Evolutionary conservation across 2,888 invertebrate genomes (phyloP).

Genomic region (Clistopyga incitator): DNA sequence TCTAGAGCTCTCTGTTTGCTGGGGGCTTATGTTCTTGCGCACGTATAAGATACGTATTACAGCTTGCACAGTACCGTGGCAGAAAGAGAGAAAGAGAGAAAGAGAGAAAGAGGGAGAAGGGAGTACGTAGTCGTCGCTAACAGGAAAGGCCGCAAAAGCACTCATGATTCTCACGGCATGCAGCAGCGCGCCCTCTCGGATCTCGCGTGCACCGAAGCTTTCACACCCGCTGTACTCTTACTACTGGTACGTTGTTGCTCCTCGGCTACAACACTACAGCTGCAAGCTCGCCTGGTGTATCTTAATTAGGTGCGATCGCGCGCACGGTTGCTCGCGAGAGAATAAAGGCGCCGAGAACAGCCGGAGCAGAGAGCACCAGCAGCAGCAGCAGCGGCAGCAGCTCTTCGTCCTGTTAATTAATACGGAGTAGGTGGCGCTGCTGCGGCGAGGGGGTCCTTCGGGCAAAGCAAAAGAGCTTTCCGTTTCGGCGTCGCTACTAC

Average conservation of each 20-base stretch:
- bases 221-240: conserved; percentile 53
- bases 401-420: conserved; percentile 61
- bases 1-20: conserved; percentile 33
- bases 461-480: conserved; percentile 36
- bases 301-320: conserved; percentile 68
- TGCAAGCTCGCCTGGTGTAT: conserved; percentile 63
- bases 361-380: conserved; percentile 8
- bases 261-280: conserved; percentile 12
- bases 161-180: conserved; percentile 62
- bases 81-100: neutral
- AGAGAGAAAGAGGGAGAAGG: conserved; percentile 5
- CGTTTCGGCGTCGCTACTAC: conserved; percentile 13
- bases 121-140: conserved; percentile 39
- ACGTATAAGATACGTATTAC: conserved; percentile 52
- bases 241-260: conserved; percentile 30
- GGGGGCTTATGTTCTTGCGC: conserved; percentile 22
- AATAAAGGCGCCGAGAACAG: conserved; percentile 50
- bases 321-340: conserved; percentile 64
- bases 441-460: conserved; percentile 12
- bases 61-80: neutral
- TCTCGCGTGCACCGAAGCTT: conserved; percentile 54
- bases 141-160: conserved; percentile 64
- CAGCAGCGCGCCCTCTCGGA: conserved; percentile 19
- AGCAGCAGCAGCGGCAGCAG: conserved; percentile 1
- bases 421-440: conserved; percentile 55